Conservation (phyloP, 1,140 invertebrate genomes). For the Oedothorax gibbosus region DNA sequence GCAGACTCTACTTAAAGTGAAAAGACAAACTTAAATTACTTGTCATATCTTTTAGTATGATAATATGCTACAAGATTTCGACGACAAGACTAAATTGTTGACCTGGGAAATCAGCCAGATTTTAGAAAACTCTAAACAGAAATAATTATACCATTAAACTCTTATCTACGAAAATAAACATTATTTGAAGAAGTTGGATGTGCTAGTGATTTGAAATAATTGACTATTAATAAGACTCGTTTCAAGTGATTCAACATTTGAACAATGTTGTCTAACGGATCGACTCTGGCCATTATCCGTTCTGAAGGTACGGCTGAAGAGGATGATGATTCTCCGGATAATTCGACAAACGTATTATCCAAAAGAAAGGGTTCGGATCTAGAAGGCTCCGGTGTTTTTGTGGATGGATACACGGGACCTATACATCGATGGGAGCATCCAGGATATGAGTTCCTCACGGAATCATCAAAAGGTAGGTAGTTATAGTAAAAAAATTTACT, state of each 20-base stretch:
- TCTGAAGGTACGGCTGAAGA: neutral
- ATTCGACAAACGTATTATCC: neutral
- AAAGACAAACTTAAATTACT: too few relatives aligned
- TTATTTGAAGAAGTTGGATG: neutral
- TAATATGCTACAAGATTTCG: too few relatives aligned
- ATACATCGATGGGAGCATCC: conserved; percentile 57
- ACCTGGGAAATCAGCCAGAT: too few relatives aligned
- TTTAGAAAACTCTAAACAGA: too few relatives aligned
- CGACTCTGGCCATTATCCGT: neutral
- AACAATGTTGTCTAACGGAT: conserved; percentile 20
- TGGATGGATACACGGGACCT: conserved; percentile 54
- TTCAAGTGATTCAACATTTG: neutral
- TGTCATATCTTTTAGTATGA: too few relatives aligned
- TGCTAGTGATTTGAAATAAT: conserved; percentile 4
- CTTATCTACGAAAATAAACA: too few relatives aligned
- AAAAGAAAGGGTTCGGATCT: conserved; percentile 21
- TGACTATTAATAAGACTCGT: conserved; percentile 23
- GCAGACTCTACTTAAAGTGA: too few relatives aligned
- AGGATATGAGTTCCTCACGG: conserved; percentile 48
- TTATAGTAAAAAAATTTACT: too few relatives aligned
- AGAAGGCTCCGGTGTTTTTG: conserved; percentile 46
- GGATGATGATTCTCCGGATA: neutral
- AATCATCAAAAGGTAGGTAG: conserved; percentile 26
- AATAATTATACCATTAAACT: too few relatives aligned
- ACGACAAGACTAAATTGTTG: too few relatives aligned